Conservation (phyloP, 2,113 vertebrate species). For the Dromas ardeola region DNA sequence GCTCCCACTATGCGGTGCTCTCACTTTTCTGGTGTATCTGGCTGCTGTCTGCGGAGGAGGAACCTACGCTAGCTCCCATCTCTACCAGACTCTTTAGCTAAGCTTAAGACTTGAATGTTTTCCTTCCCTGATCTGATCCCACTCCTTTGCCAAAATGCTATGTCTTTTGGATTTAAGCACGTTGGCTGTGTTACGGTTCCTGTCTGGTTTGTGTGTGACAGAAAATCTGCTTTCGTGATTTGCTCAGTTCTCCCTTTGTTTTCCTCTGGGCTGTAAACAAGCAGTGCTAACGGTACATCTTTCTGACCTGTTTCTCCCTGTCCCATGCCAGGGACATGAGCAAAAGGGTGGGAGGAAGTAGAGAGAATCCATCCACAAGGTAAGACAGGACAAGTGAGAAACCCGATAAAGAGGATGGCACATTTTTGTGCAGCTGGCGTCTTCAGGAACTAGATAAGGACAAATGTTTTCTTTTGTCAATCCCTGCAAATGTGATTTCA, state of each 20-base stretch:
- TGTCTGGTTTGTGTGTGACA: not conserved
- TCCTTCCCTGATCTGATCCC: not conserved
- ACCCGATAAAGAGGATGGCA: not conserved
- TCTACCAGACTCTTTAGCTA: not conserved
- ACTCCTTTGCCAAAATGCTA: not conserved
- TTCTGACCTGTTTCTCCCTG: not conserved
- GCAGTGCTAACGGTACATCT: not conserved
- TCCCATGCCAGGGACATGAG: not conserved
- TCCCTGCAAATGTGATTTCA: slow-evolving; percentile 26
- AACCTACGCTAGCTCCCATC: not conserved
- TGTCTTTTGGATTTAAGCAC: not conserved
- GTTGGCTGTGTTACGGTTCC: not conserved
- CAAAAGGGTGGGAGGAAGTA: not conserved
- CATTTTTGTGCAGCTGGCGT: slow-evolving; percentile 3
- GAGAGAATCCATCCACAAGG: not conserved
- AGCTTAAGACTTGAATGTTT: not conserved
- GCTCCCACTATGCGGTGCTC: accelerated
- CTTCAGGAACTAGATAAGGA: slow-evolving; percentile 19
- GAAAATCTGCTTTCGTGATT: not conserved
- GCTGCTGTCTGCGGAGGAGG: not conserved
- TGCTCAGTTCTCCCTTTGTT: not conserved
- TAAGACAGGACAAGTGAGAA: not conserved
- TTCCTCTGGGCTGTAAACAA: not conserved
- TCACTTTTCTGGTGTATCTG: not conserved
- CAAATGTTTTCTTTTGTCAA: slow-evolving; percentile 5